Evolutionary conservation across 2,113 vertebrate genomes (phyloP).

Genomic region (Leptobrachium ailaonicum): DNA sequence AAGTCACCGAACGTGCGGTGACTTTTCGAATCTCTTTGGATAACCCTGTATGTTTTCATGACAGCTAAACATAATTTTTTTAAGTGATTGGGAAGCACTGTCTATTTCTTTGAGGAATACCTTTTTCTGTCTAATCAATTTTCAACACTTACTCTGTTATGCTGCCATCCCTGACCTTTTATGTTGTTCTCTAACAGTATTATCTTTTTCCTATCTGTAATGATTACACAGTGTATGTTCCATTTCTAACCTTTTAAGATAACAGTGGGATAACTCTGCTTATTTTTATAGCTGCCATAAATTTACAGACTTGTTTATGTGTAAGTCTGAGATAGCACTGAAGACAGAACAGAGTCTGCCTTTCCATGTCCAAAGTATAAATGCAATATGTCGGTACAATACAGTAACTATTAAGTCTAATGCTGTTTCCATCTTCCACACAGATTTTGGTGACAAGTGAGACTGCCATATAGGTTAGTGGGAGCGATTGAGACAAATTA

Average conservation of each 20-base stretch:
- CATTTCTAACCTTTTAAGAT: slow-evolving; percentile 27
- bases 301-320: neutral
- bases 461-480: too few relatives aligned
- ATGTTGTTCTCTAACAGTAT: slow-evolving; percentile 20
- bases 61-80: too few relatives aligned
- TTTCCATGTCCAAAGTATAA: neutral
- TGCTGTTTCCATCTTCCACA: too few relatives aligned
- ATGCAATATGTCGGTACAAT: neutral
- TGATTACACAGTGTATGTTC: slow-evolving; percentile 15
- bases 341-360: neutral
- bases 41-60: too few relatives aligned
- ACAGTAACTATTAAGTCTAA: too few relatives aligned
- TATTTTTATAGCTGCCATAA: neutral
- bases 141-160: slow-evolving; percentile 25
- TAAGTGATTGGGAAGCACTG: neutral
- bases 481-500: too few relatives aligned
- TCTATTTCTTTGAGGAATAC: slow-evolving; percentile 27
- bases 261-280: slow-evolving; percentile 10
- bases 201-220: slow-evolving; percentile 28
- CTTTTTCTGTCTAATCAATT: slow-evolving; percentile 32
- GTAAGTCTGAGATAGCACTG: neutral
- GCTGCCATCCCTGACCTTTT: slow-evolving; percentile 32
- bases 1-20: too few relatives aligned
- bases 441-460: too few relatives aligned
- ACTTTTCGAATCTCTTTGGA: too few relatives aligned